A percentile compares a stretch with the other conserved stretches of the same genome.
Conservation (phyloP, 2,113 vertebrate species). For the Deroptyus accipitrinus region DNA sequence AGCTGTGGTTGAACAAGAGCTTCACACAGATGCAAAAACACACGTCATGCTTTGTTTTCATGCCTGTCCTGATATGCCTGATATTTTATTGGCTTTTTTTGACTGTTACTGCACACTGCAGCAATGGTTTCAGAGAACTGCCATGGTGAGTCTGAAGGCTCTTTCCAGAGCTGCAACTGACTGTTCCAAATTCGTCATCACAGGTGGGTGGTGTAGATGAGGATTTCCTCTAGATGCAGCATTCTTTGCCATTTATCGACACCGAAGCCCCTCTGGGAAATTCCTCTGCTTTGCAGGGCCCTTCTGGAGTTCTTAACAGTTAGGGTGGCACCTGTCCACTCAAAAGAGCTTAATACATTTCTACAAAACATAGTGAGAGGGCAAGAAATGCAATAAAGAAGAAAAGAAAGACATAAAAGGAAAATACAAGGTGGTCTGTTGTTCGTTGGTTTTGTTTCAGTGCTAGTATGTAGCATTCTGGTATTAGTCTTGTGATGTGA, state of each 20-base stretch:
- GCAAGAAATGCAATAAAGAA: neutral
- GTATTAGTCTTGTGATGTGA: neutral
- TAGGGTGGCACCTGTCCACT: neutral
- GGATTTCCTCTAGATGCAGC: neutral
- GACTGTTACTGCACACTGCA: fast-evolving
- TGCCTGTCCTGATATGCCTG: neutral
- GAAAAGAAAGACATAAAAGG: neutral
- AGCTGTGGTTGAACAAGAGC: neutral
- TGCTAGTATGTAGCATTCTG: neutral
- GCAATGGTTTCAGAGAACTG: neutral
- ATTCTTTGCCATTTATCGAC: neutral
- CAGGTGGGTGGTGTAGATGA: neutral
- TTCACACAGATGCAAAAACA: neutral
- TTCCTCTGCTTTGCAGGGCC: neutral
- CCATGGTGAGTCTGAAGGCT: neutral
- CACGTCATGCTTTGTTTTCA: neutral
- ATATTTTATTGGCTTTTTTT: neutral
- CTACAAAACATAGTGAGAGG: neutral
- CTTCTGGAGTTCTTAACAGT: neutral
- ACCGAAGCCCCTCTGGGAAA: neutral
- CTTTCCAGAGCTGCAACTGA: neutral
- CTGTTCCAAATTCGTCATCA: neutral
- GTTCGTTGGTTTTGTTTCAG: neutral
- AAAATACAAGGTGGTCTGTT: neutral
- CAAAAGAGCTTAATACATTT: neutral